A percentile compares a stretch with the other conserved stretches of the same genome.
These are phyloP conservation scores for Sciurus vulgaris DNA, from an alignment of 2,797 vertebrate species.

Conservation along the genomic window DNA sequence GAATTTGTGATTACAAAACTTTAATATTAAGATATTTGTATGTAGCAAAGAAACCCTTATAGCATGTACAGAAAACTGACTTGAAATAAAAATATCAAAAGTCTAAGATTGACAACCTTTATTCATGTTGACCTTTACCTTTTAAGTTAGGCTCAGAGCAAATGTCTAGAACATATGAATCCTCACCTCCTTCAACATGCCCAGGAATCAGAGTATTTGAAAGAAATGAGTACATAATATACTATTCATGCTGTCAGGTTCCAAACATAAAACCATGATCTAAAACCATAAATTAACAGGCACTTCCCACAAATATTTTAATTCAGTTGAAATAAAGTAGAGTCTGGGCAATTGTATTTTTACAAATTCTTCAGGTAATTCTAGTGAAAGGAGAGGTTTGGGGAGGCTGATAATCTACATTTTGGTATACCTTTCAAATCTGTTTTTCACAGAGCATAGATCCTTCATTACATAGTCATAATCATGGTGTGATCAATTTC, in stretches of 20 bases:
- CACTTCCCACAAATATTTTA: background rate
- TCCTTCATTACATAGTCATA: background rate
- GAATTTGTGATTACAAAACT: background rate
- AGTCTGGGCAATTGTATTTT: background rate
- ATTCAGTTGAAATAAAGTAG: background rate
- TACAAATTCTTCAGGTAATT: background rate
- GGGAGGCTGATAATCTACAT: background rate
- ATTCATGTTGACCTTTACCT: background rate
- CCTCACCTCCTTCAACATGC: background rate
- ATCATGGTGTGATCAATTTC: background rate
- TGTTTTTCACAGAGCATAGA: background rate
- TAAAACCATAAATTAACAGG: background rate
- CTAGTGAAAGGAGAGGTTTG: background rate
- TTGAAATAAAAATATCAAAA: slow-evolving; percentile 21
- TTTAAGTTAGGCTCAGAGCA: background rate
- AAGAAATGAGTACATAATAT: background rate
- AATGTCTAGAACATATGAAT: background rate
- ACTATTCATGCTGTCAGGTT: background rate
- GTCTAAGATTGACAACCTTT: background rate
- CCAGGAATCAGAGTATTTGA: background rate
- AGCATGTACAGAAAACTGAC: background rate
- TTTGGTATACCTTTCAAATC: background rate
- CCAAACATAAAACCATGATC: background rate
- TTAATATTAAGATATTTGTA: background rate
- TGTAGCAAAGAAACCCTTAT: background rate